Evolutionary conservation across 2,888 invertebrate genomes (phyloP), one percentile per base, ranked within the genome.

Genomic region (Idaea dimidiata): DNA sequence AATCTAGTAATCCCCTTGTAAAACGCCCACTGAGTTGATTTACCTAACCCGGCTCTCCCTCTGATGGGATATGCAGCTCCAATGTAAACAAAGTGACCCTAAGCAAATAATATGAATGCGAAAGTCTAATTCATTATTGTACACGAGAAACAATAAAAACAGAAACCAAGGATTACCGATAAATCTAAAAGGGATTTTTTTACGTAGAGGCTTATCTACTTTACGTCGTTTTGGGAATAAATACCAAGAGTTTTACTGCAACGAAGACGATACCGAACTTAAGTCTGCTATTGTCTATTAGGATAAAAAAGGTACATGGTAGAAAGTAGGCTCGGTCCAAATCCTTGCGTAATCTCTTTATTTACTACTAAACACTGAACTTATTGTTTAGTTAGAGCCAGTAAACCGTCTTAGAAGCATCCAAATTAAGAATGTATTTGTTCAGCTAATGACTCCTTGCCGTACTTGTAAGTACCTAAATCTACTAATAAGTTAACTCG

Each of bases 181-280:
- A 85, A 87, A 88, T 85, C 88, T 83, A 78, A 84, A 84, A 85
- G 85, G 82, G 82, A 86, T 82, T 88, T 88, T 87, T 88, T 88
- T 85, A 82, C 78, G 78, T 72, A 77, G 74, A 72, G 77, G 85
- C 87, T 88, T 89, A 88, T 85, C 86, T 86, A 78, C 84, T 88
- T 88, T 87, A 78, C 83, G 83, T 86, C 81, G 84, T 83, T 87
- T 86, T 81, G 79, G 87, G 83, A 84, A 86, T 86, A 88, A 86
- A 85, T 86, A 83, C 86, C 73, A 75, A 67, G 73, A 75, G 81
- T 77, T 78, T 85, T 83, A 82, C 78, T 80, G 84, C 86, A 84
- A 83, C 83, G 83, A 87, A 80, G 81, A 83, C 79, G 82, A 76
- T 75, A 71, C 80, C 76, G 77, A 82, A 82, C 83, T 80, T 87